Evolutionary conservation across 2,888 invertebrate genomes (phyloP).

Genomic region (Drosophila barbarae): DNA sequence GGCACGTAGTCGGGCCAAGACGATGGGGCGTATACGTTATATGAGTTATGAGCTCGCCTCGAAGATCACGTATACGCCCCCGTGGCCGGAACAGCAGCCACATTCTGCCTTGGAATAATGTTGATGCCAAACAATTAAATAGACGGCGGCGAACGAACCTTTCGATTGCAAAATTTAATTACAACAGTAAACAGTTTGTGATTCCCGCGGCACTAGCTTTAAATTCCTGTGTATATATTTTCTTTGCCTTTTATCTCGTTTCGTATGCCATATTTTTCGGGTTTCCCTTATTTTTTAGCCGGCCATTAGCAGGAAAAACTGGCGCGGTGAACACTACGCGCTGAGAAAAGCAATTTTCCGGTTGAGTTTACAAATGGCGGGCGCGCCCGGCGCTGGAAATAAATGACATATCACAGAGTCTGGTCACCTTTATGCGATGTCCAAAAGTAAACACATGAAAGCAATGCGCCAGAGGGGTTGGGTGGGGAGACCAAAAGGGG

Average conservation of each 20-base stretch:
- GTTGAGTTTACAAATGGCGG: conserved; percentile 66
- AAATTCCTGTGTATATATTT: neutral
- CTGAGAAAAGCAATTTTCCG: conserved; percentile 73
- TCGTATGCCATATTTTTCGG: conserved; percentile 20
- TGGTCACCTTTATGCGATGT: conserved; percentile 68
- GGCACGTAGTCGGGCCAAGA: conserved; percentile 50
- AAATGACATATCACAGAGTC: conserved; percentile 70
- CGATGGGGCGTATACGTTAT: conserved; percentile 55
- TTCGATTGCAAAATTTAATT: conserved; percentile 54
- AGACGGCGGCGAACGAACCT: conserved; percentile 15
- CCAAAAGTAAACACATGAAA: conserved; percentile 43
- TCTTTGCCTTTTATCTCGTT: neutral
- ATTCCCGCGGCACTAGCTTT: neutral
- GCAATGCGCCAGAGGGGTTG: conserved; percentile 9
- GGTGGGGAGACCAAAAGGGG: neutral
- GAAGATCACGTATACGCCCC: conserved; percentile 64
- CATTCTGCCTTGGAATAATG: conserved; percentile 15
- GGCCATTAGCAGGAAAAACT: conserved; percentile 30
- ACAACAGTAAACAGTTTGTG: conserved; percentile 47
- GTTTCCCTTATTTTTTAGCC: conserved; percentile 5
- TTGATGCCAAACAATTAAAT: conserved; percentile 37
- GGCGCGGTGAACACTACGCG: conserved; percentile 40
- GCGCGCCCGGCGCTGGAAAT: conserved; percentile 58
- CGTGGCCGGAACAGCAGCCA: conserved; percentile 12
- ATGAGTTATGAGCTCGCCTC: conserved; percentile 65